Base-by-base conservation (phyloP, 2,113 vertebrate genomes). In the Herpailurus yagouaroundi region DNA sequence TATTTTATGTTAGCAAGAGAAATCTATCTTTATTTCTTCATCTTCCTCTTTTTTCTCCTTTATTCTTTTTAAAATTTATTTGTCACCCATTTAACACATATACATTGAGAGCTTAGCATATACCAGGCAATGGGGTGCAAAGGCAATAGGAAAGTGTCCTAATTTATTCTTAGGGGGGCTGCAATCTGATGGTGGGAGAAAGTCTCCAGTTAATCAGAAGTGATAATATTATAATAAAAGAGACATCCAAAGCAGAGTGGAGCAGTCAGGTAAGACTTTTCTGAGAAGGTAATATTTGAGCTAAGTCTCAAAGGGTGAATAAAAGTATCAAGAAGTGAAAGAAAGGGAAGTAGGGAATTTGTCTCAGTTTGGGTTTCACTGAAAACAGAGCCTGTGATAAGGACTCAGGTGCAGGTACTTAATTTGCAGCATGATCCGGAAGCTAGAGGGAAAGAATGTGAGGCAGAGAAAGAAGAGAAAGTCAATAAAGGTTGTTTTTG, bases 221-320 rank as follows among this genome's bases (percentile, higher is more conserved):
- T 92, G 48, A 57, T 12, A 41, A 52, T 64, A 9, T 45, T 68
- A 33, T 38, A 63, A 38, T 80, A n/a, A 87, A 50, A 82, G 66
- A 55, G 10, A 15, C 21, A 57, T 69, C 50, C 50, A 74, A 89
- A 14, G 87, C 60, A 82, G 60, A 52, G 63, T 38, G 36, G 15
- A 12, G 2, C 36, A 86, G 9, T 66, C 76, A 83, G 68, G 60
- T 74, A 52, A 80, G n/a, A 6, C 38, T 84, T 25, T 96, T 73
- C 29, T 52, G 23, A 84, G 38, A 31, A 87, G n/a, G 45, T 66
- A 36, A n/a, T 36, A 7, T 57, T 50, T 57, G 57, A 95, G 25
- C 9, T 86, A 83, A 97, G 50, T 95, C 41, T 93, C 27, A 69
- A 83, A 95, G 84, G n/a, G 29, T 71, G 25, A 93, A 31, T 55